Evolutionary conservation across 2,888 invertebrate species (phyloP), one percentile per base, ranked within the genome.

Genomic region (Parelbella ahira): DNA sequence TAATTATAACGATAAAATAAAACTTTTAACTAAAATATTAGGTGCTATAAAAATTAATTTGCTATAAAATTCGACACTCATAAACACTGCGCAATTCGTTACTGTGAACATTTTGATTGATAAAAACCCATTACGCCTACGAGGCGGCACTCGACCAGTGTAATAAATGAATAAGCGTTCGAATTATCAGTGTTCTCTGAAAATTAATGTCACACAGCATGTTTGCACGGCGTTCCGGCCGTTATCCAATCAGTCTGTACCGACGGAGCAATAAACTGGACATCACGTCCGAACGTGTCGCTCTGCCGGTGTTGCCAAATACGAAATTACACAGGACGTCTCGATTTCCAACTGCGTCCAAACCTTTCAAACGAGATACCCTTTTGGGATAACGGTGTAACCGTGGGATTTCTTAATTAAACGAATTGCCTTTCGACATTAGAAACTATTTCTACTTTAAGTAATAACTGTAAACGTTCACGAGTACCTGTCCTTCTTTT

Each of bases 261-360:
- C 60, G 56, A 64, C 58, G 54, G 55, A 60, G 72, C 73, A 76
- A 77, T 79, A 78, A 78, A 77, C 68, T 64, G 69, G 63, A 52
- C 62, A 69, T 75, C 79, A 80, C 74, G 70, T 72, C 53, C 66
- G 60, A 58, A 62, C 73, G 68, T 72, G 68, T 69, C 68, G 27
- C 13, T 19, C 13, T 2, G 8, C n/a, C 33, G 25, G 21, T 27
- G 41, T 41, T 41, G 20, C 33, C 33, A 39, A 27, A 41, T 30
- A 41, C 33, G 15, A 41, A 41, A 33, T 41, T 33, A 15, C 33
- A 27, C 33, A 27, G 41, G 41, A 27, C 39, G 19, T 32, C 27
- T 41, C 41, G 27, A 21, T 41, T 41, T 27, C 33, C 33, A 34
- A 27, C 20, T 20, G 5, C 18, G 37, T 8, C 27, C 36, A 10